These are phyloP conservation scores for Heterotis niloticus DNA, from an alignment of 2,113 vertebrate genomes.

Conservation along the genomic window DNA sequence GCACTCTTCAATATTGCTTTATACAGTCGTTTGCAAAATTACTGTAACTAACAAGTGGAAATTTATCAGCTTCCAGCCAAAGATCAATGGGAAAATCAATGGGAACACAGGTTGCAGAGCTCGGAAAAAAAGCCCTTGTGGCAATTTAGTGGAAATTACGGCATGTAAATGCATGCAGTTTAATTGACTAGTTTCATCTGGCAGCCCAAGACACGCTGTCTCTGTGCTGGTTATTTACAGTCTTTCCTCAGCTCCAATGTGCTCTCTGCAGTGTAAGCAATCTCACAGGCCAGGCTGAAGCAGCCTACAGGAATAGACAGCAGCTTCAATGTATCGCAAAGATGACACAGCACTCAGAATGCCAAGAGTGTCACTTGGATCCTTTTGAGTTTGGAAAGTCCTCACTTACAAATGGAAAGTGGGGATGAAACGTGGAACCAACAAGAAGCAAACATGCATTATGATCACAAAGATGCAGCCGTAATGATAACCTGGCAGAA, in stretches of 20 bases:
- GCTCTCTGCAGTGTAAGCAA: neutral
- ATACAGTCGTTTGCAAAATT: slow-evolving; percentile 85
- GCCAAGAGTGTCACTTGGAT: neutral
- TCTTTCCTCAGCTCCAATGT: slow-evolving; percentile 56
- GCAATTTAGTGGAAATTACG: slow-evolving; percentile 89
- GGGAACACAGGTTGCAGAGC: slow-evolving; percentile 78
- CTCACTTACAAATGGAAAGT: neutral
- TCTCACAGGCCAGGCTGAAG: no score
- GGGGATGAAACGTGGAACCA: neutral
- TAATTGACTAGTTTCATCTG: slow-evolving; percentile 88
- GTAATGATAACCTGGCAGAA: no score
- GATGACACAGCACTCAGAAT: no score
- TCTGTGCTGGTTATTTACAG: slow-evolving; percentile 73
- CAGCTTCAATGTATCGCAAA: neutral
- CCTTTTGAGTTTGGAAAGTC: slow-evolving; percentile 9
- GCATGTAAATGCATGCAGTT: slow-evolving; percentile 86
- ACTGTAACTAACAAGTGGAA: slow-evolving; percentile 91
- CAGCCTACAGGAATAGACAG: neutral
- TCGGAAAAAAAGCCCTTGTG: slow-evolving; percentile 73
- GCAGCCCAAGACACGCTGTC: slow-evolving; percentile 75
- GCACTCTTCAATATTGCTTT: slow-evolving; percentile 77
- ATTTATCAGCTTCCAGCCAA: slow-evolving; percentile 87
- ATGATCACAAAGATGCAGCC: neutral
- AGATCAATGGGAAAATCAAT: slow-evolving; percentile 86
- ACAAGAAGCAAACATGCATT: neutral